Percentiles rank a stretch among this genome's conserved stretches.
phyloP scores from a whole-genome alignment of 2,888 invertebrate genomes.

The Linnaemya vulpina region DNA sequence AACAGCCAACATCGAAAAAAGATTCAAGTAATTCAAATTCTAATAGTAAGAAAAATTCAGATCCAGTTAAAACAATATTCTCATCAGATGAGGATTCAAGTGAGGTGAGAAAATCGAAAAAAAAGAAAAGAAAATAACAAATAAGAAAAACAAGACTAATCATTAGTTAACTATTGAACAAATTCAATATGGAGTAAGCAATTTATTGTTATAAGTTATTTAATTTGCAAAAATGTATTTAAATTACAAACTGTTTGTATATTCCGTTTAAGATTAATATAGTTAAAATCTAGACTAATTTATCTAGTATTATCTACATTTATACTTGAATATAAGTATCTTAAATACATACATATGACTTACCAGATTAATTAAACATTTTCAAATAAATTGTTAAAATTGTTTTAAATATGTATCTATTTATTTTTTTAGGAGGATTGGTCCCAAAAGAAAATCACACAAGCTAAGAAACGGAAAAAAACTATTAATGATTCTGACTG shows the following conservation, averaged over 20 bases:
- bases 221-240: constrained; percentile 19
- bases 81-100: constrained; percentile 92
- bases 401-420: constrained; percentile 36
- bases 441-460: constrained; percentile 90
- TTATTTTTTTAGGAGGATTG: constrained; percentile 90
- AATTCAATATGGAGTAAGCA: constrained; percentile 26
- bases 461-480: constrained; percentile 95
- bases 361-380: constrained; percentile 24
- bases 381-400: constrained; percentile 38
- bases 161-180: constrained; percentile 3
- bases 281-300: constrained; percentile 25
- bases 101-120: constrained; percentile 85
- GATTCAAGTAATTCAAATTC: constrained; percentile 83
- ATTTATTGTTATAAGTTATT: constrained; percentile 20
- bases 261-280: constrained; percentile 16
- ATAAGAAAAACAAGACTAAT: neutral
- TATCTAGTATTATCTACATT: constrained; percentile 14
- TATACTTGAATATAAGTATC: constrained; percentile 38
- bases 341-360: neutral
- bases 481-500: constrained; percentile 95
- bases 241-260: constrained; percentile 8
- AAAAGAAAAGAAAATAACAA: constrained; percentile 26
- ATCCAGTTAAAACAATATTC: constrained; percentile 84
- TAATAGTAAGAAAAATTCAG: constrained; percentile 83
- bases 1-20: constrained; percentile 85